phyloP scores from a whole-genome alignment of 2,113 vertebrate genomes.

The Clarias gariepinus region DNA sequence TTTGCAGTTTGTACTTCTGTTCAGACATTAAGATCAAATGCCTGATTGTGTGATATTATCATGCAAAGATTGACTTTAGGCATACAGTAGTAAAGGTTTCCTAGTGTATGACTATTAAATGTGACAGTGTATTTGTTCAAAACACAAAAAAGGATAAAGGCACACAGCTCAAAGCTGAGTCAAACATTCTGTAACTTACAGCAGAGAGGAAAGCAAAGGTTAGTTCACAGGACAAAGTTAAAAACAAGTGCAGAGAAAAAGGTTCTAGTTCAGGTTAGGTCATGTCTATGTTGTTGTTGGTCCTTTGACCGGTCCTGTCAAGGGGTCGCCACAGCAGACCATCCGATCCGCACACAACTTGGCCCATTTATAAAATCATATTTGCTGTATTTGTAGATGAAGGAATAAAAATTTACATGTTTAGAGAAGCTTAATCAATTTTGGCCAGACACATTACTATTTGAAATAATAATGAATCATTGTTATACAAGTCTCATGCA shows the following conservation, averaged over 20 bases:
- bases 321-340: no score
- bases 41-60: not conserved
- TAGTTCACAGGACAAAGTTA: not conserved
- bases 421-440: not conserved
- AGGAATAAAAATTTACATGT: not conserved
- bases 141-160: not conserved
- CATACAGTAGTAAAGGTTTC: not conserved
- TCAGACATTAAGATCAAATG: no score
- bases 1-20: no score
- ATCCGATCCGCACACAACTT: no score
- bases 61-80: not conserved
- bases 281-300: not conserved
- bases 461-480: conserved; percentile 25
- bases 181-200: not conserved
- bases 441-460: not conserved
- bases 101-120: not conserved
- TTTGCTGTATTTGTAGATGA: not conserved
- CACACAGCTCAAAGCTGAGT: not conserved
- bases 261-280: not conserved
- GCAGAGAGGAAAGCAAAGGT: not conserved
- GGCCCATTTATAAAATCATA: conserved; percentile 6
- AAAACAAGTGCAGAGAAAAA: not conserved
- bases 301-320: no score
- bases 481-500: conserved; percentile 17
- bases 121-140: not conserved